Percentiles rank a stretch among this genome's conserved stretches.
phyloP scores from a whole-genome alignment of 2,797 vertebrate genomes.

The Manis javanica region DNA sequence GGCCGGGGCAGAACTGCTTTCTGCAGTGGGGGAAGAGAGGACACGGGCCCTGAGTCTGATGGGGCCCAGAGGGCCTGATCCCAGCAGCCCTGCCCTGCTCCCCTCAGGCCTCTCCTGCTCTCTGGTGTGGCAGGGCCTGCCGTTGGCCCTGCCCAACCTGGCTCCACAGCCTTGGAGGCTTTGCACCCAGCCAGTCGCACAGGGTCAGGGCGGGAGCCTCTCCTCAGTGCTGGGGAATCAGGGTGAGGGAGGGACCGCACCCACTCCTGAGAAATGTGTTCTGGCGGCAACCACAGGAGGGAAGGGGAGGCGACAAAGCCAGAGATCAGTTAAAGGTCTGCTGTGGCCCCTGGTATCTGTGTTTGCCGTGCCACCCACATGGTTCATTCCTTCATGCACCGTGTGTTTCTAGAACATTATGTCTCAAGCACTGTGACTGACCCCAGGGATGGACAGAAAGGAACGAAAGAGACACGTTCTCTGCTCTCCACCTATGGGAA shows the following conservation, averaged over 20 bases:
- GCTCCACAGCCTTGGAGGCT: not conserved
- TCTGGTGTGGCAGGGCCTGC: not conserved
- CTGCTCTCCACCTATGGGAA: not conserved
- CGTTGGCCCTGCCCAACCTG: not conserved
- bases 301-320: not conserved
- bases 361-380: not conserved
- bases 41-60: slow-evolving; percentile 65
- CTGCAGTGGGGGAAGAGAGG: slow-evolving; percentile 79
- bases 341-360: not conserved
- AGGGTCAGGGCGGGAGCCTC: not conserved
- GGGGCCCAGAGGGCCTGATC: slow-evolving; percentile 43
- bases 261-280: not conserved
- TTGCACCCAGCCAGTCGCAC: not conserved
- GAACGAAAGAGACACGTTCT: not conserved
- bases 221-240: not conserved
- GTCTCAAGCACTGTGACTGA: not conserved
- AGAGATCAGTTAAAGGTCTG: not conserved
- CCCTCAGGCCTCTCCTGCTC: not conserved
- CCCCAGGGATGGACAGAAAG: not conserved
- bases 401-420: not conserved
- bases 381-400: not conserved
- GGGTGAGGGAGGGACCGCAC: not conserved
- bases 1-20: slow-evolving; percentile 88
- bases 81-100: not conserved
- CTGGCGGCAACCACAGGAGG: not conserved